Percentiles rank a stretch among this genome's conserved stretches.
Evolutionary conservation across 2,888 invertebrate species (phyloP).

Genomic region (Pandemis heparana): DNA sequence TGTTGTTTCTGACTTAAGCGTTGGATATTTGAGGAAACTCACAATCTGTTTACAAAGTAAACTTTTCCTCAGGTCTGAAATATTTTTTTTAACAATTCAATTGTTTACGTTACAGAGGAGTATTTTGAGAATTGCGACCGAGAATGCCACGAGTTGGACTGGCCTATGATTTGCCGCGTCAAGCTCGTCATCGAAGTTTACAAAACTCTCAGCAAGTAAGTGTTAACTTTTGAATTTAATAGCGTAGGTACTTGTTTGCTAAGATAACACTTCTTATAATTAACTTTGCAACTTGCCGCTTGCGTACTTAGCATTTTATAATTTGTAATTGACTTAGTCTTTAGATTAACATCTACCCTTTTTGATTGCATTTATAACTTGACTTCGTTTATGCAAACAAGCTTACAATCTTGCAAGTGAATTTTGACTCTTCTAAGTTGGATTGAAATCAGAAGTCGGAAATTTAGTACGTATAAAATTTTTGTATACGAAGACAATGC

Average conservation of each 20-base stretch:
- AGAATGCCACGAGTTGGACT: conserved; percentile 90
- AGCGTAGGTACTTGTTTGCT: not conserved
- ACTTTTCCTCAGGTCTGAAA: not conserved
- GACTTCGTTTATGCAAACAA: too few relatives aligned
- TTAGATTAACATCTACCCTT: not conserved
- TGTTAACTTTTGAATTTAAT: conserved; percentile 41
- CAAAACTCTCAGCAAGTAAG: conserved; percentile 89
- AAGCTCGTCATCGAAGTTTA: conserved; percentile 91
- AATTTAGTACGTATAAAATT: too few relatives aligned
- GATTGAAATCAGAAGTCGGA: too few relatives aligned
- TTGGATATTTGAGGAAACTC: not conserved
- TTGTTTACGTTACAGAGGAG: conserved; percentile 86
- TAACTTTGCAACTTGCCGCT: not conserved
- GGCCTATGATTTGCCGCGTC: conserved; percentile 92
- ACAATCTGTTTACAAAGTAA: conserved; percentile 24
- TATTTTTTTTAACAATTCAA: not conserved
- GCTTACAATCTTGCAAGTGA: too few relatives aligned
- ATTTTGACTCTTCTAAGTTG: too few relatives aligned
- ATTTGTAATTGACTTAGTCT: not conserved
- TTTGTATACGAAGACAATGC: too few relatives aligned
- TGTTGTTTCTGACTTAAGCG: conserved; percentile 4
- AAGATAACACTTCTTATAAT: not conserved
- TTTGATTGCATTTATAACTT: not conserved
- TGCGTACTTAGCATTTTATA: not conserved
- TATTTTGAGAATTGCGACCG: conserved; percentile 91